Evolutionary conservation across 1,140 invertebrate genomes (phyloP).

Genomic region (Stegodyphus mimosarum): DNA sequence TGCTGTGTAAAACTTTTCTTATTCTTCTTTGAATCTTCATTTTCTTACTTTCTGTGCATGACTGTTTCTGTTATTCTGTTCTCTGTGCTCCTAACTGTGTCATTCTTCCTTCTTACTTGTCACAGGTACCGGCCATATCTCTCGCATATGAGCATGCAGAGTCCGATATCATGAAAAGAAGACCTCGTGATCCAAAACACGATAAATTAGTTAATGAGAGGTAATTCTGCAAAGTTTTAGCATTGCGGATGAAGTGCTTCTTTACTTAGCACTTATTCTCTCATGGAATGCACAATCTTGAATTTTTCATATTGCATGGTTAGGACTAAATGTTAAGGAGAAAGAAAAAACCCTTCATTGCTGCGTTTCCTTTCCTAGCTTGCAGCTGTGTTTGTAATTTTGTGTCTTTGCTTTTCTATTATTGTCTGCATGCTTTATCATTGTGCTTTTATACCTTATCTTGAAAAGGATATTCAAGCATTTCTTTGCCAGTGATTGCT

Average conservation of each 20-base stretch:
- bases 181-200: slow-evolving; percentile 75
- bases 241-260: not conserved
- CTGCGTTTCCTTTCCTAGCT: slow-evolving; percentile 20
- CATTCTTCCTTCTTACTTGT: slow-evolving; percentile 23
- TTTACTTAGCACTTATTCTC: not conserved
- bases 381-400: not conserved
- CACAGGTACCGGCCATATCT: slow-evolving; percentile 77
- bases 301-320: slow-evolving; percentile 12
- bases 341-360: slow-evolving; percentile 35
- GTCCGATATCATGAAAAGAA: slow-evolving; percentile 78
- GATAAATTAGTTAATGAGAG: slow-evolving; percentile 77
- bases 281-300: not conserved
- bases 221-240: slow-evolving; percentile 44
- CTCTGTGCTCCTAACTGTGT: slow-evolving; percentile 49
- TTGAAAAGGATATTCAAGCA: no score
- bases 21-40: no score
- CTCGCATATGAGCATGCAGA: slow-evolving; percentile 79
- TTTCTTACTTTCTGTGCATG: not conserved
- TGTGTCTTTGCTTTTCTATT: not conserved
- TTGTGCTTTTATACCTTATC: not conserved
- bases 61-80: slow-evolving; percentile 11
- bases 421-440: not conserved
- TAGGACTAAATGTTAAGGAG: not conserved
- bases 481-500: no score
- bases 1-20: no score